Conservation (phyloP, 2,888 invertebrate species). For the Orchestes rusci region DNA sequence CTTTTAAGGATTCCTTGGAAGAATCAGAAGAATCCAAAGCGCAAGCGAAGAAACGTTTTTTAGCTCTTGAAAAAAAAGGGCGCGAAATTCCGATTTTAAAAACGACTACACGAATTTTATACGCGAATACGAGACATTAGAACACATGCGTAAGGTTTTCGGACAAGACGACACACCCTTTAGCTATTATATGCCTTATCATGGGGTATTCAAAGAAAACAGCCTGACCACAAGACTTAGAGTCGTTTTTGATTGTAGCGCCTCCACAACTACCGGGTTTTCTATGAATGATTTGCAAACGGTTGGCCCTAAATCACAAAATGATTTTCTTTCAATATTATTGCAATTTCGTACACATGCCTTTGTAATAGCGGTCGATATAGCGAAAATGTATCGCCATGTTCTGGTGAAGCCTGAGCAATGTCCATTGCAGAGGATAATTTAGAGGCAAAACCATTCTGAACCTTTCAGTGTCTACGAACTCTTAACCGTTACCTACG, state of each 20-base stretch:
- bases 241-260: conserved; percentile 12
- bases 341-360: conserved; percentile 16
- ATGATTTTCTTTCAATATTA: conserved; percentile 1
- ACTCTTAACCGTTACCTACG: too few species aligned
- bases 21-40: conserved; percentile 5
- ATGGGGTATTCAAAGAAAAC: conserved; percentile 15
- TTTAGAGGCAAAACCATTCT: conserved; percentile 3
- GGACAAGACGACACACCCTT: neutral
- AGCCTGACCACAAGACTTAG: neutral
- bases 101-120: conserved; percentile 12
- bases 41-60: conserved; percentile 9
- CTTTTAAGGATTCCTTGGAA: neutral
- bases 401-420: neutral
- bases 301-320: conserved; percentile 2
- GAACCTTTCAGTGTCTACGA: neutral
- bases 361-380: conserved; percentile 7
- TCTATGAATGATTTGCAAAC: conserved; percentile 6
- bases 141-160: conserved; percentile 7
- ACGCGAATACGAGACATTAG: conserved; percentile 11
- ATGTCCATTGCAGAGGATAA: conserved; percentile 6
- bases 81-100: conserved; percentile 7
- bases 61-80: conserved; percentile 9
- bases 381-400: conserved; percentile 14
- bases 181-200: conserved; percentile 17
- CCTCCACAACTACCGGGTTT: neutral